phyloP scores from a whole-genome alignment of 2,113 vertebrate genomes.

The Caranx melampygus region DNA sequence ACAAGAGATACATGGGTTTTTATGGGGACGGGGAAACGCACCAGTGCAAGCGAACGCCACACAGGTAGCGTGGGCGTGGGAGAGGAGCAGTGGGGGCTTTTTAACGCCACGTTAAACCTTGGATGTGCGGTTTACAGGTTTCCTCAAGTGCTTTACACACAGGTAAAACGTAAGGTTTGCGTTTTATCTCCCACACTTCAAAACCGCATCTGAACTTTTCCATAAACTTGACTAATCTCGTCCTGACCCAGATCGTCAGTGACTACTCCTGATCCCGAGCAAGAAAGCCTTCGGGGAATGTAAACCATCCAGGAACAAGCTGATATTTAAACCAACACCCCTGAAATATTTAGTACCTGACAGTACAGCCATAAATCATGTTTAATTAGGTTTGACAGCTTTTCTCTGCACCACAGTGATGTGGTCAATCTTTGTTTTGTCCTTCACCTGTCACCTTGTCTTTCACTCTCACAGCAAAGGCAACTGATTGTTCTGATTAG shows the following conservation, averaged over 20 bases:
- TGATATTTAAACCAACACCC: neutral
- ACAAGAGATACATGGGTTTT: conserved; percentile 6
- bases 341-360: neutral
- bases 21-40: conserved; percentile 36
- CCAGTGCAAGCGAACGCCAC: conserved; percentile 34
- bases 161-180: neutral
- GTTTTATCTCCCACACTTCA: conserved; percentile 20
- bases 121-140: conserved; percentile 51
- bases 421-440: neutral
- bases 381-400: conserved; percentile 7
- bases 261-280: neutral
- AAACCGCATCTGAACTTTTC: conserved; percentile 36
- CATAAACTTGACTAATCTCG: conserved; percentile 23
- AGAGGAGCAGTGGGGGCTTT: conserved; percentile 35
- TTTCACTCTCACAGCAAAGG: too few relatives aligned
- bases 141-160: conserved; percentile 29
- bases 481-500: too few relatives aligned
- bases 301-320: neutral
- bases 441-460: neutral
- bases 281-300: neutral
- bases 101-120: conserved; percentile 12
- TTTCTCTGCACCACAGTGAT: neutral
- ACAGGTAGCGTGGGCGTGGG: conserved; percentile 61
- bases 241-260: conserved; percentile 13
- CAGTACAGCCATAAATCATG: conserved; percentile 1